These are phyloP conservation scores for Pluvialis apricaria DNA, from an alignment of 2,113 vertebrate species.

Conservation along the genomic window DNA sequence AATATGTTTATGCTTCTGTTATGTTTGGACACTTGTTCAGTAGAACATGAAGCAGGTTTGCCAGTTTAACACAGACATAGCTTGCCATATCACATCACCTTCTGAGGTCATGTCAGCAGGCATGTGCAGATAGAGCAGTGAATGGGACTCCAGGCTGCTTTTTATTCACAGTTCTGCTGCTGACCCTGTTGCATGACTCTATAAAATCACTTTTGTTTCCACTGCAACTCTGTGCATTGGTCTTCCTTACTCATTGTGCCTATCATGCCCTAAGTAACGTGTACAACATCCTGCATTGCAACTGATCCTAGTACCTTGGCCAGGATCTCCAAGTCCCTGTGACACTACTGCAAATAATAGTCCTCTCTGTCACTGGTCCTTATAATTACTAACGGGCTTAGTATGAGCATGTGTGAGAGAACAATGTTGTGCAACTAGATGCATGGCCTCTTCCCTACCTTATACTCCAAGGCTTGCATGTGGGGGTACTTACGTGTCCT, in stretches of 20 bases:
- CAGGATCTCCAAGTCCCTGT: neutral
- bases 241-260: neutral
- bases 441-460: neutral
- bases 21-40: neutral
- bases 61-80: neutral
- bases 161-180: neutral
- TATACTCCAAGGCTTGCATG: neutral
- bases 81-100: neutral
- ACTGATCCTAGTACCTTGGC: neutral
- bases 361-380: neutral
- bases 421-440: neutral
- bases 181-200: neutral
- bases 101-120: neutral
- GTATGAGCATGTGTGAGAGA: neutral
- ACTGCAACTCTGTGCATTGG: neutral
- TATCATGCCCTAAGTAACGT: neutral
- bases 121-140: neutral
- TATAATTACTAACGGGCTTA: neutral
- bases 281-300: neutral
- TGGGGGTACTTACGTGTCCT: fast-evolving
- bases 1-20: neutral
- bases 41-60: neutral
- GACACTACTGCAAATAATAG: neutral
- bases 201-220: neutral
- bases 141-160: neutral